A percentile compares a stretch with the other conserved stretches of the same genome.
These are phyloP conservation scores for Rhopalosiphum padi DNA, from an alignment of 1,140 invertebrate species.

Conservation along the genomic window DNA sequence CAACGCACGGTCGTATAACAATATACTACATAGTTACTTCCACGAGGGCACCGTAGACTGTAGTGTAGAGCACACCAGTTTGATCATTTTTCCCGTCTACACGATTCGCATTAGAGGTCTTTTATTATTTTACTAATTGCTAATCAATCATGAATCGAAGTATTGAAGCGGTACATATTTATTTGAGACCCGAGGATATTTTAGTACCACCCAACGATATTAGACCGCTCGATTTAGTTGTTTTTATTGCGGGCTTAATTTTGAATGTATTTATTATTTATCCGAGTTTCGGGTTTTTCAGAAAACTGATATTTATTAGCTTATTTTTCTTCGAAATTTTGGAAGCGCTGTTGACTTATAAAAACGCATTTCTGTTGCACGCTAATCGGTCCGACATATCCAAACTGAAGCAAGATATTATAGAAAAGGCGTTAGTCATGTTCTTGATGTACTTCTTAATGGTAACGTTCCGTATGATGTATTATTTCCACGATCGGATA, in stretches of 20 bases:
- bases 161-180: neutral
- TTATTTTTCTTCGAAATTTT: too few relatives aligned
- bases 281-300: too few relatives aligned
- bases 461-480: accelerated
- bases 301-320: too few relatives aligned
- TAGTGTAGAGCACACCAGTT: neutral
- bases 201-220: too few relatives aligned
- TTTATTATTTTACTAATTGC: neutral
- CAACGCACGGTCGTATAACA: neutral
- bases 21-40: neutral
- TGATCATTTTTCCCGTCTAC: neutral
- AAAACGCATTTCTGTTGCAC: too few relatives aligned
- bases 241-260: too few relatives aligned
- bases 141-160: neutral
- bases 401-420: too few relatives aligned
- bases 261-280: too few relatives aligned
- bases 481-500: neutral
- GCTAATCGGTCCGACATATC: too few relatives aligned
- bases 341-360: too few relatives aligned
- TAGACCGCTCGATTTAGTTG: too few relatives aligned
- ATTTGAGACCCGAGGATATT: neutral
- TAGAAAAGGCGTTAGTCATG: too few relatives aligned
- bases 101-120: neutral
- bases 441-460: accelerated
- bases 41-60: neutral